phyloP scores from a whole-genome alignment of 1,140 invertebrate species.

The Drepana arcuata region DNA sequence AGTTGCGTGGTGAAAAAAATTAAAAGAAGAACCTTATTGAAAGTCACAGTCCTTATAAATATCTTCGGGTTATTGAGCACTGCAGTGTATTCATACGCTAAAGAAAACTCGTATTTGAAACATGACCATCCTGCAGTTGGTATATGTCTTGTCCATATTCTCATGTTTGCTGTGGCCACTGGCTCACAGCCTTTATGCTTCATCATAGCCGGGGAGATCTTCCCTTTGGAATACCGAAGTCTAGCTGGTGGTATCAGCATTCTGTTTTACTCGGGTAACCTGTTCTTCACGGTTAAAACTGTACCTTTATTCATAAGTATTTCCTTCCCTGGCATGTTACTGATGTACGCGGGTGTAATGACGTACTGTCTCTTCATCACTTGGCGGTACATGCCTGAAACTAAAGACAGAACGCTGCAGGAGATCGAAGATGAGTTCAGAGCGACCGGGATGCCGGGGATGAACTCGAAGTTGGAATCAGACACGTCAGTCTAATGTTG shows the following conservation, averaged over 20 bases:
- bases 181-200: conserved; percentile 3
- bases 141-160: conserved; percentile 8
- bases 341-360: conserved; percentile 27
- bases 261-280: conserved; percentile 20
- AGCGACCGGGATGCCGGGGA: too few species aligned
- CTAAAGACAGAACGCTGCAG: conserved; percentile 41
- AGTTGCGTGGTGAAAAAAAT: conserved; percentile 10
- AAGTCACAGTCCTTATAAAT: conserved; percentile 5
- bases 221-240: conserved; percentile 11
- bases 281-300: conserved; percentile 31
- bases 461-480: too few species aligned
- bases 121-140: conserved; percentile 11
- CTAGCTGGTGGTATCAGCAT: conserved; percentile 24
- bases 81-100: conserved; percentile 7
- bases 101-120: conserved; percentile 1
- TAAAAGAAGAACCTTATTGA: conserved; percentile 9
- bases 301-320: conserved; percentile 18
- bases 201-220: conserved; percentile 16
- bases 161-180: conserved; percentile 2
- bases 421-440: conserved; percentile 41
- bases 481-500: too few species aligned
- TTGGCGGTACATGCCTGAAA: conserved; percentile 40
- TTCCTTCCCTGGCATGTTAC: conserved; percentile 18
- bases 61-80: conserved; percentile 4
- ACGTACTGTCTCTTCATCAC: conserved; percentile 23